Evolutionary conservation across 2,888 invertebrate genomes (phyloP), one percentile per base, ranked within the genome.

Genomic region (Flabesymbios commensalis): DNA sequence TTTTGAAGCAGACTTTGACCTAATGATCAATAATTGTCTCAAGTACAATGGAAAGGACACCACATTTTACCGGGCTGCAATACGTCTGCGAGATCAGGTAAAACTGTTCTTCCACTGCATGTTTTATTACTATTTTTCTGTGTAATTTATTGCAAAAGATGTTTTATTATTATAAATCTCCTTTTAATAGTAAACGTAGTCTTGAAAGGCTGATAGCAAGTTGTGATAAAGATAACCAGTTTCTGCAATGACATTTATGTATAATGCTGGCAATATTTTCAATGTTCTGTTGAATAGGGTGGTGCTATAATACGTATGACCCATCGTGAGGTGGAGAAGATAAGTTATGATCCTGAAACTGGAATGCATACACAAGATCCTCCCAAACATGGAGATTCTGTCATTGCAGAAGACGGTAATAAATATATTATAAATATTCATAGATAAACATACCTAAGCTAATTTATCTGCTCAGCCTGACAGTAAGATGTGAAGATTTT

Each of bases 21-120:
- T 97, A n/a, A 97, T 99, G 91, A 92, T 97, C 60, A 88, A 89
- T 69, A 99, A 99, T 83, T 99, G 98, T 78, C 86, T 94, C 74
- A 90, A 90, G 0, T 99, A 98, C 81, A 99, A 99, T 81, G 90
- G 92, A 69, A 92, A 93, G 78, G 95, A 96, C 74, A 96, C 96
- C 0, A 90, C 95, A 59, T 97, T 94, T 82, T 96, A 95, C 82
- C 89, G 91, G 57, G 91, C 94, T 1, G 96, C 92, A 0, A 85
- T 92, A 1, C 90, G 91, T 76, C 90, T 97, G 89, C 88, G 92
- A 41, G 95, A 95, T 72, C 92, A 83, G 78, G 84, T 83, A 63
- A 64, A 68, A 55, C 33, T 22, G 29, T 26, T 7, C 14, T 42
- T 1, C 4, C 14, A 22, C 28, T 31, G 1, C 10, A 10, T 48